Base-by-base conservation (phyloP, 2,888 invertebrate species). In the Dione vanillae region DNA sequence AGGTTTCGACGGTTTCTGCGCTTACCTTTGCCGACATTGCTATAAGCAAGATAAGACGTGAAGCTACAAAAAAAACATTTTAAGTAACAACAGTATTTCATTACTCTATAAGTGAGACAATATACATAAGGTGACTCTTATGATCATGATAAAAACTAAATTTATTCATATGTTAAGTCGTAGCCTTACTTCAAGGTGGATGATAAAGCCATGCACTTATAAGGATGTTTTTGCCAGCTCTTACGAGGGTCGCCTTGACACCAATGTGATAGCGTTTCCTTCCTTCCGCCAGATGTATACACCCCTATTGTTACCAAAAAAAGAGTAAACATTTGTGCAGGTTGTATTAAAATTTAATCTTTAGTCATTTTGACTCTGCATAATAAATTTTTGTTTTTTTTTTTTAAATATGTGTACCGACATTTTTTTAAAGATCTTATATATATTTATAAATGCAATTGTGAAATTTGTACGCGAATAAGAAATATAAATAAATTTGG, bases 191-290 rank as follows among this genome's bases (percentile, higher is more conserved):
- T 75, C 79, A 78, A 80, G 79, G 80, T 70, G 67, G 69, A 52
- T 69, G 75, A 72, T 73, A 78, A 77, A 76, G 75, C 74, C 74
- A 74, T 77, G 76, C 74, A 74, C 80, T 75, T 79, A 78, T 80
- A 80, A 78, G 80, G 79, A 79, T 76, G 74, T 76, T 74, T 70
- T 72, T 68, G 76, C 75, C 75, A 71, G 77, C 72, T 78, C 67
- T 70, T 71, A 76, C 76, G 77, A 73, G 75, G 58, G 67, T 83
- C 77, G 78, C 87, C 88, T 87, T 87, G 88, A 83, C 86, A 84
- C 77, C 65, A 76, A 79, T 78, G 75, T 75, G 70, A 73, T 77
- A 77, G 68, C 76, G 76, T 77, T 80, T 82, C 80, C 83, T 86
- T 85, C 85, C 85, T 84, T 82, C 83, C 83, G 81, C 77, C 81